Evolutionary conservation across 2,113 vertebrate genomes (phyloP).

Genomic region (Leptosomus discolor): DNA sequence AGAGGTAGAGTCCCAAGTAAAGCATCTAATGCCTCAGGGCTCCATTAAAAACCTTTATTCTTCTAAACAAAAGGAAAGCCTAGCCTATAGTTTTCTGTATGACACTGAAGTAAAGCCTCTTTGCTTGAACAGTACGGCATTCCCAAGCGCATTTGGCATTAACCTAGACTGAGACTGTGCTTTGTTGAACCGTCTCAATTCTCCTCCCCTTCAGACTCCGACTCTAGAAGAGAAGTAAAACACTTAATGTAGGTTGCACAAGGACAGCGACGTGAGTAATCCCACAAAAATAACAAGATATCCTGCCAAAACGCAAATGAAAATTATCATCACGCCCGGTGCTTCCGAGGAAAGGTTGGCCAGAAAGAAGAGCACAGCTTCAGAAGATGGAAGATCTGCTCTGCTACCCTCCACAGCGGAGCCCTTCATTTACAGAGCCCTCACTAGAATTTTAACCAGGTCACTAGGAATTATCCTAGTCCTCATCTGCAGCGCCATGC

Average conservation of each 20-base stretch:
- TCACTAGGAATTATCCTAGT: background rate
- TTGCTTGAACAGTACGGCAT: constrained; percentile 61
- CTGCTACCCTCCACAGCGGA: background rate
- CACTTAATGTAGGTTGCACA: background rate
- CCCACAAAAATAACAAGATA: background rate
- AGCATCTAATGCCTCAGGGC: constrained; percentile 73
- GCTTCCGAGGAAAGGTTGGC: background rate
- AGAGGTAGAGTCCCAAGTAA: constrained; percentile 76
- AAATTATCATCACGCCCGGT: background rate
- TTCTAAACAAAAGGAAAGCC: constrained; percentile 73
- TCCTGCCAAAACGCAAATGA: background rate
- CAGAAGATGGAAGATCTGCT: background rate
- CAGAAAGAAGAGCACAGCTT: background rate
- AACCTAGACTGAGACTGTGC: constrained; percentile 55
- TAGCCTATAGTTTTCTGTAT: constrained; percentile 72
- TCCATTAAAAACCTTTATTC: constrained; percentile 71
- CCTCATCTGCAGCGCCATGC: background rate
- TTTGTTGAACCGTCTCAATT: constrained; percentile 67
- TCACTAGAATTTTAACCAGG: background rate
- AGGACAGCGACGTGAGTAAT: background rate
- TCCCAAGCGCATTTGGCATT: constrained; percentile 53
- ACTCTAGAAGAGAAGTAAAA: constrained; percentile 75
- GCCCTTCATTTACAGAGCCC: background rate
- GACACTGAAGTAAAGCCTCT: constrained; percentile 74
- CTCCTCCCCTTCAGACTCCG: constrained; percentile 88